Percentiles rank a stretch among this genome's conserved stretches.
Evolutionary conservation across 2,888 invertebrate genomes (phyloP).

Genomic region (Phengaris alcon): DNA sequence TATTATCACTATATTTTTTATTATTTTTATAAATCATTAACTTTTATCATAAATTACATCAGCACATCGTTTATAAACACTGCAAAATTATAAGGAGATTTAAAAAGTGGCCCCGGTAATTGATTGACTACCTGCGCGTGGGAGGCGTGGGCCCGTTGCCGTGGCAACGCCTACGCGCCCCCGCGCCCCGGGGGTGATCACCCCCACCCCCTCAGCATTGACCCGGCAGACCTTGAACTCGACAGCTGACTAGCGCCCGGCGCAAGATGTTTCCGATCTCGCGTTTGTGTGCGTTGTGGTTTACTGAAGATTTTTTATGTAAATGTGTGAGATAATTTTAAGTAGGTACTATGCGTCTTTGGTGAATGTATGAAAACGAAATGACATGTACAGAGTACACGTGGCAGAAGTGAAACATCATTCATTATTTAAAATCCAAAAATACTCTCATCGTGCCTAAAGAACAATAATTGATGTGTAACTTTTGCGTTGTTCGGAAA

Average conservation of each 20-base stretch:
- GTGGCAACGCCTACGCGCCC: constrained; percentile 68
- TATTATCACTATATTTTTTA: too few species aligned
- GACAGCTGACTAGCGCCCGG: constrained; percentile 65
- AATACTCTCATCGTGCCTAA: too few species aligned
- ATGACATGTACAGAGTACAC: too few species aligned
- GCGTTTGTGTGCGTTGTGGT: not conserved
- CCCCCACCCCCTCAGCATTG: constrained; percentile 53
- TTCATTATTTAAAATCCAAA: too few species aligned
- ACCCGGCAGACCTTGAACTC: constrained; percentile 74
- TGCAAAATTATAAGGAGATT: constrained; percentile 42
- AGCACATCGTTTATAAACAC: not conserved
- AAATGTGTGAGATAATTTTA: not conserved
- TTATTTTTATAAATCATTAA: too few species aligned
- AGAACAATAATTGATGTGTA: too few species aligned
- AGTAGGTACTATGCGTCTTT: not conserved
- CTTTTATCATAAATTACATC: too few species aligned
- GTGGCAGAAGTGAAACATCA: too few species aligned
- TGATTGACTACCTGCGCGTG: constrained; percentile 71
- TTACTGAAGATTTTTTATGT: not conserved
- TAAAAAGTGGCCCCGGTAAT: constrained; percentile 60
- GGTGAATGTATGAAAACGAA: too few species aligned
- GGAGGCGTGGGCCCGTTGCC: constrained; percentile 69
- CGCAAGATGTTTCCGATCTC: constrained; percentile 33
- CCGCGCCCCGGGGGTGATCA: constrained; percentile 15
- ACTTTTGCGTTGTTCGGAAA: too few species aligned